Evolutionary conservation across 2,113 vertebrate species (phyloP), one percentile per base, ranked within the genome.

Genomic region (Gorsachius goisagi): DNA sequence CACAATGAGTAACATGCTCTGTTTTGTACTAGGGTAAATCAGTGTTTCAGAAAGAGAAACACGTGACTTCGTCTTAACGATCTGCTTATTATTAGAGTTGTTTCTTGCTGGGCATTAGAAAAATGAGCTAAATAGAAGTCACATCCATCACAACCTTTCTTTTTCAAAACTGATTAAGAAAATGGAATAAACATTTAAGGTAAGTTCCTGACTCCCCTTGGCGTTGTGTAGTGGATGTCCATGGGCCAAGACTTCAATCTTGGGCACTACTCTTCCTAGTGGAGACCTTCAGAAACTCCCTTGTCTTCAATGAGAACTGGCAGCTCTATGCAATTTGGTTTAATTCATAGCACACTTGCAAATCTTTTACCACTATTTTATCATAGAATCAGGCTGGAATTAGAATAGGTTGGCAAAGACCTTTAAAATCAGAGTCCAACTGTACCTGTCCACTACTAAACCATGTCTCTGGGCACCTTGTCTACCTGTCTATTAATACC

Each of bases 1-100:
- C 66, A 85, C 96, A 97, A 95, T 95, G 72, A 97, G 97, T 96
- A 95, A 96, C 96, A 97, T 94, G 91, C 93, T 96, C 95, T 88
- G 91, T 97, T 87, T 96, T 95, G 96, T 81, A 97, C 97, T 84
- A 30, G 76, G 90, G 66, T 79, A 95, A 97, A 88, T 85, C 86
- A 63, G 90, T n/a, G 2, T 91, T 93, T 94, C 88, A 89, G 86
- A 92, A 79, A 64, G 66, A 90, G 33, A n/a, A 76, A 26, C 78
- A 55, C 1, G 41, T 84, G 94, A 89, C 89, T 96, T 92, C 67
- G 9, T 45, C 45, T 73, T 60, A 44, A 32, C 0, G 2, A 41
- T 85, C 26, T 53, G 55, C 66, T 94, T 90, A 23, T 87, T 82
- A 44, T 84, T 66, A 79, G 72, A 85, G 23, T 56, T 95, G 64